Percentiles rank a stretch among this genome's conserved stretches.
These are phyloP conservation scores for Chionodraco myersi DNA, from an alignment of 2,113 vertebrate species.

Conservation along the genomic window DNA sequence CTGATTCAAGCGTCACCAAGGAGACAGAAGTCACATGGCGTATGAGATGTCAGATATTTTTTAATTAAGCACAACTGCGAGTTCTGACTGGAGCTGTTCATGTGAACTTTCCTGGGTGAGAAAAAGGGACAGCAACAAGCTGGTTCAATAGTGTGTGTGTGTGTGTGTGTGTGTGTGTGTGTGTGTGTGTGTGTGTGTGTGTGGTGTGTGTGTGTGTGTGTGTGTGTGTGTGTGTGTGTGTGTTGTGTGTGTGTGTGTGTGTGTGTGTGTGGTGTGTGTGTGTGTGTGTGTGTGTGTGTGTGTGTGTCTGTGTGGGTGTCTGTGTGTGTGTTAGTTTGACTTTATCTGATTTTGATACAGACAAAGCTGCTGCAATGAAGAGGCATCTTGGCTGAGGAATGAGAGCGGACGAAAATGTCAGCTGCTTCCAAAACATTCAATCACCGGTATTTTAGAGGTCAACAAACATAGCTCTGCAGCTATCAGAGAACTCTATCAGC, in stretches of 20 bases:
- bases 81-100: conserved; percentile 35
- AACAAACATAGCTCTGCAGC: conserved; percentile 45
- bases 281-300: neutral
- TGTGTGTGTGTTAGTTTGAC: conserved; percentile 13
- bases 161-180: conserved; percentile 8
- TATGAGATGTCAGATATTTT: conserved; percentile 36
- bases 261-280: conserved; percentile 11
- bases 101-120: conserved; percentile 37
- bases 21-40: conserved; percentile 18
- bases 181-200: neutral
- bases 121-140: conserved; percentile 59
- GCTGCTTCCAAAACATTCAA: conserved; percentile 58
- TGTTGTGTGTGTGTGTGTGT: neutral
- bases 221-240: neutral
- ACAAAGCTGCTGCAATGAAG: conserved; percentile 47
- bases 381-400: conserved; percentile 62
- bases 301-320: neutral
- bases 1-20: conserved; percentile 26
- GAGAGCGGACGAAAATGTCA: conserved; percentile 66
- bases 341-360: conserved; percentile 66
- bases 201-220: neutral
- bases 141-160: conserved; percentile 25
- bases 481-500: conserved; percentile 59
- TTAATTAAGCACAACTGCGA: conserved; percentile 40
- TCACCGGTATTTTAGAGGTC: conserved; percentile 43